A percentile compares a stretch with the other conserved stretches of the same genome.
Conservation (phyloP, 1,140 invertebrate genomes). For the Euwallacea fornicatus region DNA sequence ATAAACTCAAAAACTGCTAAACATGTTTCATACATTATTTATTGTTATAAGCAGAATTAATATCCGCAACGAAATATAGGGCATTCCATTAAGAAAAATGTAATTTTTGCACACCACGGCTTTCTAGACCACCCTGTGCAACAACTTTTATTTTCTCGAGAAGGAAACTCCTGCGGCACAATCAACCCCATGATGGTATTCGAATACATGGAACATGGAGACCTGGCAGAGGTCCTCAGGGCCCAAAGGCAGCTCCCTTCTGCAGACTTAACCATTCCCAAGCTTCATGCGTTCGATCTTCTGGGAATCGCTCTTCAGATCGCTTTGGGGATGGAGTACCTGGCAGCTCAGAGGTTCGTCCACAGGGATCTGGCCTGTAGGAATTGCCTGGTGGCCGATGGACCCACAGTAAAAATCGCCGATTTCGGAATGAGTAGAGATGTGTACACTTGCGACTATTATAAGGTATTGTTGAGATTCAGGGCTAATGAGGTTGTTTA, state of each 20-base stretch:
- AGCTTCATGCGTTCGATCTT: slow-evolving; percentile 57
- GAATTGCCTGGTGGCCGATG: slow-evolving; percentile 84
- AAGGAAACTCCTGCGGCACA: slow-evolving; percentile 53
- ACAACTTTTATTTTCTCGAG: slow-evolving; percentile 50
- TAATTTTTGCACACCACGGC: too few relatives aligned
- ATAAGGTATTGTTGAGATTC: slow-evolving; percentile 65
- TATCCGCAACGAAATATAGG: too few relatives aligned
- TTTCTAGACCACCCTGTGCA: background rate
- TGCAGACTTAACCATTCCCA: slow-evolving; percentile 49
- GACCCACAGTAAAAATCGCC: slow-evolving; percentile 82
- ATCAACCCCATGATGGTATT: slow-evolving; percentile 89
- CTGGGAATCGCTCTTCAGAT: slow-evolving; percentile 74
- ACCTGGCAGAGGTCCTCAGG: slow-evolving; percentile 80
- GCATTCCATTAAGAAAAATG: too few relatives aligned
- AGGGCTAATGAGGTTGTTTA: background rate
- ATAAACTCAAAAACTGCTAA: too few relatives aligned
- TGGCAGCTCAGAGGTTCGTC: slow-evolving; percentile 85
- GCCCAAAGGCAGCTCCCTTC: slow-evolving; percentile 58
- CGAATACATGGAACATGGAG: slow-evolving; percentile 89
- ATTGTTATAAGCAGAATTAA: too few relatives aligned
- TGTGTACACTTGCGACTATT: slow-evolving; percentile 91
- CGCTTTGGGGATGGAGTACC: slow-evolving; percentile 84
- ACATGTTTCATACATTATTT: too few relatives aligned
- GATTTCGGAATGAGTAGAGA: slow-evolving; percentile 91
- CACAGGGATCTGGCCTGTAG: slow-evolving; percentile 89